These are phyloP conservation scores for Nasonovia ribisnigri DNA, from an alignment of 2,888 invertebrate species.

Conservation along the genomic window DNA sequence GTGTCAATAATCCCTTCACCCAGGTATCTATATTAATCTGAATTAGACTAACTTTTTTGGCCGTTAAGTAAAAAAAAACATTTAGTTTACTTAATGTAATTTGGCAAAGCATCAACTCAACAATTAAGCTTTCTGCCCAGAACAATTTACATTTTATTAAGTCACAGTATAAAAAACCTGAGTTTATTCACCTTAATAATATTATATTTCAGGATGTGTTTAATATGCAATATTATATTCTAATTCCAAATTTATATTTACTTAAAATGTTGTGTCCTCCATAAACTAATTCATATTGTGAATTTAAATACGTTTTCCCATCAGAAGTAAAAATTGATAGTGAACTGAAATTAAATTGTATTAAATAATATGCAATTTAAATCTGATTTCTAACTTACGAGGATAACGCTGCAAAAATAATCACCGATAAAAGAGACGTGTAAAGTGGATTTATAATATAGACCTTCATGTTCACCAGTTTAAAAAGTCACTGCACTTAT, in stretches of 20 bases:
- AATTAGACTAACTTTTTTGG: background rate
- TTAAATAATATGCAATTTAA: background rate
- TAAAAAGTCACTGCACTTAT: background rate
- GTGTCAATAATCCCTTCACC: no score
- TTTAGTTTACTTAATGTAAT: background rate
- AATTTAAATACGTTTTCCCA: background rate
- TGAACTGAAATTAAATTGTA: background rate
- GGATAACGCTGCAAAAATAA: background rate
- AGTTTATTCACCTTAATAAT: background rate
- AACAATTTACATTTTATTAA: background rate
- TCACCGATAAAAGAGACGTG: background rate
- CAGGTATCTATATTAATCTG: no score
- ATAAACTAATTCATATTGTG: background rate
- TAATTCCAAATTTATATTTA: background rate
- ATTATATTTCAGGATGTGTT: background rate
- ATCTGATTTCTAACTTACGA: background rate
- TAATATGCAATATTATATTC: background rate
- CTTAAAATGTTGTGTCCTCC: background rate
- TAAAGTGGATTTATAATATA: background rate
- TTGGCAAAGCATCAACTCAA: background rate
- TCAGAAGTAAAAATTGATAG: fast-evolving
- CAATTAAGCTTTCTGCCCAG: background rate
- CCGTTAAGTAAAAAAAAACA: background rate
- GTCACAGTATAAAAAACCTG: background rate
- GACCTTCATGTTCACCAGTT: background rate